Conservation (phyloP, 2,797 vertebrate genomes). For the Eupleurogrammus muticus region DNA sequence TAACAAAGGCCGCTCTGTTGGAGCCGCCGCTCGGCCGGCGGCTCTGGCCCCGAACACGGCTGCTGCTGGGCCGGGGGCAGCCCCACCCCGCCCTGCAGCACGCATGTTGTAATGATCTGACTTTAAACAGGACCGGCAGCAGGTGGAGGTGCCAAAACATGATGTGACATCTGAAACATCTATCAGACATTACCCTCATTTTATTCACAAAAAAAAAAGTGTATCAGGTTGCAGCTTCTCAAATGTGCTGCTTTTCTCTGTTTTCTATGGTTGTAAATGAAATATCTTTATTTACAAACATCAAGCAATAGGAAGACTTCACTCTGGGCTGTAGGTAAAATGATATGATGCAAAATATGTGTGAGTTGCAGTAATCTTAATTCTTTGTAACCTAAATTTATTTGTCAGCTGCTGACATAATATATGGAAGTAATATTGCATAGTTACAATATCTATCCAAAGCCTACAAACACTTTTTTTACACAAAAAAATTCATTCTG, state of each 20-base stretch:
- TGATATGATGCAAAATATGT: neutral
- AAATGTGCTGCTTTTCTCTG: neutral
- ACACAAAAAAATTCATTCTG: neutral
- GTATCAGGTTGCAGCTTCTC: neutral
- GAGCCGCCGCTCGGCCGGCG: conserved; percentile 45
- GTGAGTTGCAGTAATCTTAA: neutral
- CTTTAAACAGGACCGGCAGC: neutral
- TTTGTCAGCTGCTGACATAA: neutral
- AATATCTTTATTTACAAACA: neutral
- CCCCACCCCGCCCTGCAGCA: conserved; percentile 30
- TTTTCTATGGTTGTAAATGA: neutral
- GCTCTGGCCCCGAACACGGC: conserved; percentile 60
- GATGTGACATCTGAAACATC: neutral
- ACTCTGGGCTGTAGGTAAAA: neutral
- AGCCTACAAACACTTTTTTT: neutral
- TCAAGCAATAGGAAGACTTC: neutral
- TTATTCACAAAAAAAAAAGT: no score
- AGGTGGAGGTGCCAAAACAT: neutral
- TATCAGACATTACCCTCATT: neutral
- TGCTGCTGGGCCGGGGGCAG: conserved; percentile 44
- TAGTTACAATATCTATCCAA: neutral
- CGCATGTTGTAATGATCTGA: neutral
- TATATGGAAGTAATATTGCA: neutral
- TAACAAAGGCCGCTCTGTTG: conserved; percentile 85
- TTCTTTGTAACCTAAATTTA: neutral